Percentiles rank a stretch among this genome's conserved stretches.
Evolutionary conservation across 1,140 invertebrate genomes (phyloP).

Genomic region (Hycleus phaleratus): DNA sequence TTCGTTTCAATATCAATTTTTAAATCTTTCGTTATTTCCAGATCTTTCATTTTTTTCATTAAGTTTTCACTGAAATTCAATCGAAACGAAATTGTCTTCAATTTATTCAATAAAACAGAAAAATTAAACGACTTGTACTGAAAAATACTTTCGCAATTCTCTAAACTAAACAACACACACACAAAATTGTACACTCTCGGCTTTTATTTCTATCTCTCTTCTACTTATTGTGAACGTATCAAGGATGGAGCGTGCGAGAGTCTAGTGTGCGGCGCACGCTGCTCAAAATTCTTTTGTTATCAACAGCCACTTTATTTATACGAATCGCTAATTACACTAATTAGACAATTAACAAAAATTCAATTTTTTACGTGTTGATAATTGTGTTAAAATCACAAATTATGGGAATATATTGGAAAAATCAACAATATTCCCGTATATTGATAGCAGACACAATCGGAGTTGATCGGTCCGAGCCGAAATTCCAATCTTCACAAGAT

Average conservation of each 20-base stretch:
- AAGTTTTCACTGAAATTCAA: no score
- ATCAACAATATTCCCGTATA: no score
- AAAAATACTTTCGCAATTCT: constrained; percentile 4
- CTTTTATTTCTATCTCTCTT: background rate
- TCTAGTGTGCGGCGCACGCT: constrained; percentile 10
- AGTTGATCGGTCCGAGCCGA: no score
- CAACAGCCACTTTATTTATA: no score
- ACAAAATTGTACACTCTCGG: constrained; percentile 9
- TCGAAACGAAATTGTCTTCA: no score
- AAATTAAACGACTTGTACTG: background rate
- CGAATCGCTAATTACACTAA: no score
- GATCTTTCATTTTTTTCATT: constrained; percentile 35
- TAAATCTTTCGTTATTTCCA: constrained; percentile 58
- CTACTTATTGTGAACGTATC: background rate
- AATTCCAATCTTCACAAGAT: no score
- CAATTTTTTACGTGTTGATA: no score
- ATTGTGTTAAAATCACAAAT: no score
- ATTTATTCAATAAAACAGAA: background rate
- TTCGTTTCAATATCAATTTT: constrained; percentile 54
- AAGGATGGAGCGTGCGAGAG: background rate
- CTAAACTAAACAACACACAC: background rate
- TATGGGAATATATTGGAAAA: no score
- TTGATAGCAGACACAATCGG: no score
- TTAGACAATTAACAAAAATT: no score
- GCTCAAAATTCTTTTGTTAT: background rate